These are phyloP conservation scores for Ellobius talpinus DNA, from an alignment of 2,113 vertebrate species.

Conservation along the genomic window DNA sequence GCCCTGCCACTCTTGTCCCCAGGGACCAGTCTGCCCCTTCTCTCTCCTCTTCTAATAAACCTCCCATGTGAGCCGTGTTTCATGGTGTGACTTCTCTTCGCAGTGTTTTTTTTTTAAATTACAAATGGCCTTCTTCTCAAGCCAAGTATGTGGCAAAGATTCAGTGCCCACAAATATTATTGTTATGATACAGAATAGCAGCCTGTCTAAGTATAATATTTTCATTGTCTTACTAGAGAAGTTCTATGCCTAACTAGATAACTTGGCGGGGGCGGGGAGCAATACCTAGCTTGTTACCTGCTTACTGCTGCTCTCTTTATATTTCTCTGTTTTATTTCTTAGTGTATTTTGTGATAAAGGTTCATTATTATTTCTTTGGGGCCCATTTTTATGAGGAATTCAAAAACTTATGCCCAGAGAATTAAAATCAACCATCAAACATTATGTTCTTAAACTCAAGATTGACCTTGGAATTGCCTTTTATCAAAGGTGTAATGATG, in stretches of 20 bases:
- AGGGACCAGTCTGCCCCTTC: too few species aligned
- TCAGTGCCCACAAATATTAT: slow-evolving; percentile 25
- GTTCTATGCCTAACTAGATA: neutral
- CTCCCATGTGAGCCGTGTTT: too few species aligned
- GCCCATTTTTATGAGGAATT: slow-evolving; percentile 39
- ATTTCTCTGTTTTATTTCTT: slow-evolving; percentile 22
- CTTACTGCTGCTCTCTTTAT: neutral
- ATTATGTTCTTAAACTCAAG: slow-evolving; percentile 16
- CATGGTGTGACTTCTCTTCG: too few species aligned
- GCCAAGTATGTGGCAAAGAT: slow-evolving; percentile 31
- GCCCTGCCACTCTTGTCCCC: too few species aligned
- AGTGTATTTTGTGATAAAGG: slow-evolving; percentile 21
- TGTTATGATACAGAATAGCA: slow-evolving; percentile 11
- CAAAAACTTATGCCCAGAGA: neutral
- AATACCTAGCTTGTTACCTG: neutral
- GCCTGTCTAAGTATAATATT: neutral
- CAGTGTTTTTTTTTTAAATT: too few species aligned
- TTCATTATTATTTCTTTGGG: slow-evolving; percentile 30
- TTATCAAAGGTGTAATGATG: neutral
- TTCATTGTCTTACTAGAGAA: neutral
- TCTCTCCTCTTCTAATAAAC: too few species aligned
- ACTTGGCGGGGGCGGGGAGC: neutral
- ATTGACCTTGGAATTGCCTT: slow-evolving; percentile 10
- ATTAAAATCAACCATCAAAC: neutral
- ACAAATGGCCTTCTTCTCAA: neutral